Evolutionary conservation across 2,113 vertebrate genomes (phyloP).

Genomic region (Lipotes vexillifer): DNA sequence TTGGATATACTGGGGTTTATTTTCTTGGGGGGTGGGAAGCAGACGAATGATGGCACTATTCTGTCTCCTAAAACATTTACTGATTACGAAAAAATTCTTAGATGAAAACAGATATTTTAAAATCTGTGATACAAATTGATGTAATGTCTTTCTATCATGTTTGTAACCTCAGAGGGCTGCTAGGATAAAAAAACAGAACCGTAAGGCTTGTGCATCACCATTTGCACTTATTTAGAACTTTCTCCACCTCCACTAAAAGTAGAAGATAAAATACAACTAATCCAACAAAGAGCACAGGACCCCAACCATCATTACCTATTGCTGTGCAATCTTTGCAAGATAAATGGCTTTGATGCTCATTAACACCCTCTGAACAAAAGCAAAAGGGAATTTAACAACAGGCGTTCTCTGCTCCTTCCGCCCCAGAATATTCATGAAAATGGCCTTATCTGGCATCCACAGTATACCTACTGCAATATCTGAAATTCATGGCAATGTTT

Average conservation of each 20-base stretch:
- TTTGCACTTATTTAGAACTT: not conserved
- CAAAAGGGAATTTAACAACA: not conserved
- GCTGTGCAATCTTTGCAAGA: not conserved
- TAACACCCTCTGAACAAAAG: not conserved
- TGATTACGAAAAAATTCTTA: not conserved
- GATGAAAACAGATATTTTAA: not conserved
- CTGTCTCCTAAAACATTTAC: not conserved
- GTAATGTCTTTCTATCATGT: not conserved
- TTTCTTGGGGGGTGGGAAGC: not conserved
- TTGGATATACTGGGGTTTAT: not conserved
- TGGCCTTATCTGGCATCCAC: not conserved
- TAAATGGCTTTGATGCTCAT: not conserved
- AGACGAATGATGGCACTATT: not conserved
- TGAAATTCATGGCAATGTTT: not conserved
- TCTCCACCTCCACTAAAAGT: not conserved
- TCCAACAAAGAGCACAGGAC: not conserved
- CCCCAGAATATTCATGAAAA: not conserved
- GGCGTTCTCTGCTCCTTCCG: not conserved
- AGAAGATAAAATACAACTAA: not conserved
- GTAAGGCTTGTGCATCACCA: not conserved
- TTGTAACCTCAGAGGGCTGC: not conserved
- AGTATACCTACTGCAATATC: not conserved
- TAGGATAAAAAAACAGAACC: not conserved
- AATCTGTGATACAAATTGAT: not conserved
- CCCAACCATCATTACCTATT: not conserved